Base-by-base conservation (phyloP, 2,113 vertebrate species). In the Serinus canaria region DNA sequence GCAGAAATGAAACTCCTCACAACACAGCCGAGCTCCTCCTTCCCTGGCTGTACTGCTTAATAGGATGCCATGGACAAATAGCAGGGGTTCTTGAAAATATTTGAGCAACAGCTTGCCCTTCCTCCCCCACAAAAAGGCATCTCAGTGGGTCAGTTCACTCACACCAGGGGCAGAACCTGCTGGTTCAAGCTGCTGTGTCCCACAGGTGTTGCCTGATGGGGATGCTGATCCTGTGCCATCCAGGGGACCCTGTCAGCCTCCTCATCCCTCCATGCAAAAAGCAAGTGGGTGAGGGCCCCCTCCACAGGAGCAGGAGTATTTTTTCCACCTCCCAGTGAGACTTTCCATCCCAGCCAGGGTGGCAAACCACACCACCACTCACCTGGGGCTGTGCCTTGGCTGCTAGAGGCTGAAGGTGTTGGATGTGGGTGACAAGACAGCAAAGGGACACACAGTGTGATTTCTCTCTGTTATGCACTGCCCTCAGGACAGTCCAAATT, bases 121-220 rank as follows among this genome's bases (percentile, higher is more conserved):
- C 5, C 35, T 72, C 12, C 18, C 35, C 3, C 5, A 9, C 5
- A 0, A 30, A 37, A 89, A 37, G 6, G n/a, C 72, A 30, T 11
- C 39, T 83, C 35, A 49, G 28, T 1, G 21, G 44, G 27, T 11
- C 33, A 52, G 12, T 7, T 90, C 27, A 11, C 17, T 50, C 4
- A 0, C 9, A 24, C 0, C 1, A 12, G 7, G 19, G 19, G 16
- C 6, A 7, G 58, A 86, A 76, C 3, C 33, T 52, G 58, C 8
- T 0, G 3, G 11, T 13, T 50, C 2, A 7, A 52, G 59, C 7
- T 77, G 82, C 33, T 47, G 25, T 55, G 33, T 68, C 10, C 13
- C 43, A 21, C 6, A 0, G 0, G 27, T 19, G 20, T 2, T 66
- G 15, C 41, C 41, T 2, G 0, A 10, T 3, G 8, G 43, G 16